Evolutionary conservation across 1,140 invertebrate genomes (phyloP).

Genomic region (Penaeus chinensis): DNA sequence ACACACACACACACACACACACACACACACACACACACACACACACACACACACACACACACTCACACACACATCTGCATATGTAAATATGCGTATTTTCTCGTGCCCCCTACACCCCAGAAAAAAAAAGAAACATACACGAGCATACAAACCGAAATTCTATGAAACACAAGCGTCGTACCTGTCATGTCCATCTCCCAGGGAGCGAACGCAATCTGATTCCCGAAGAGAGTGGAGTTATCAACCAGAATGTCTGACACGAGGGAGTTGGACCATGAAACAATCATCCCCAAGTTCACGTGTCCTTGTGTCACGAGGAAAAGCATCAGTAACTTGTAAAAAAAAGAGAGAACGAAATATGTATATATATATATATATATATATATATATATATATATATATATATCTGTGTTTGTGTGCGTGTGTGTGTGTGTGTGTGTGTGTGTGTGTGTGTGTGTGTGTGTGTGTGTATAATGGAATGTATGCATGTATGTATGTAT

Average conservation of each 20-base stretch:
- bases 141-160: not conserved
- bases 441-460: not conserved
- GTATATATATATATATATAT: not conserved
- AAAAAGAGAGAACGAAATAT: not conserved
- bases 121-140: not conserved
- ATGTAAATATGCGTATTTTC: too few species aligned
- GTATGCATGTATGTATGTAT: not conserved
- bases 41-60: too few species aligned
- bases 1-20: too few species aligned
- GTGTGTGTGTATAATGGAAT: not conserved
- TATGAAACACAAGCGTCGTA: not conserved
- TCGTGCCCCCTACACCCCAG: not conserved
- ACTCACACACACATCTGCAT: too few species aligned
- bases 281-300: not conserved
- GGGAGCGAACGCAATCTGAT: not conserved
- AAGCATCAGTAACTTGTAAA: not conserved
- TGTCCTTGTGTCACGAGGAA: not conserved
- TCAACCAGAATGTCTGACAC: not conserved
- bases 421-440: not conserved
- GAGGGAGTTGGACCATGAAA: not conserved
- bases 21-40: too few species aligned
- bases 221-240: not conserved
- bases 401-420: not conserved
- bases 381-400: not conserved
- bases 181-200: constrained; percentile 17